Evolutionary conservation across 2,113 vertebrate genomes (phyloP).

Genomic region (Dicaeum eximium): DNA sequence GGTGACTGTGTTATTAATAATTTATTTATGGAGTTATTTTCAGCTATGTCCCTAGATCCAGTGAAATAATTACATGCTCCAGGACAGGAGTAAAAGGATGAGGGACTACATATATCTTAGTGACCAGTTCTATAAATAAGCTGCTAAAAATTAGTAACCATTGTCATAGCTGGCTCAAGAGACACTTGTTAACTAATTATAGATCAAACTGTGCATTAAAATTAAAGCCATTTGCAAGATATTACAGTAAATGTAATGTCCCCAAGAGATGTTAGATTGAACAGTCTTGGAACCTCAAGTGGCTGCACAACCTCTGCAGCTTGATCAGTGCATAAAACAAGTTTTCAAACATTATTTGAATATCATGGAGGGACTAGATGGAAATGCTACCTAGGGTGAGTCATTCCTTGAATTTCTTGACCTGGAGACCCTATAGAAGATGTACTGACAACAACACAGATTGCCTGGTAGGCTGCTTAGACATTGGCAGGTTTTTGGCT

Average conservation of each 20-base stretch:
- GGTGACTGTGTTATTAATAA: background rate
- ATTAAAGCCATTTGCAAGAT: constrained; percentile 29
- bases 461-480: background rate
- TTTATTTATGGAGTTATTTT: constrained; percentile 1
- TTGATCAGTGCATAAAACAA: background rate
- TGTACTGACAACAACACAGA: background rate
- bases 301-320: background rate
- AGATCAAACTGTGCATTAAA: constrained; percentile 20
- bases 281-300: background rate
- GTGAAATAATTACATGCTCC: background rate
- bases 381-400: background rate
- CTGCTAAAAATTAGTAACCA: constrained; percentile 21
- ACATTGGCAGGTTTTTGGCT: background rate
- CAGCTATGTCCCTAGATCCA: background rate
- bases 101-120: constrained; percentile 23
- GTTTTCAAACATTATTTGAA: background rate
- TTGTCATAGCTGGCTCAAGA: constrained; percentile 4
- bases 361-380: background rate
- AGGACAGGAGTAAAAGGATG: constrained; percentile 1
- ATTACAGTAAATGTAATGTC: background rate
- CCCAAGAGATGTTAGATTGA: background rate
- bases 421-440: background rate
- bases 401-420: background rate
- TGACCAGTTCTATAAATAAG: constrained; percentile 48
- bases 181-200: constrained; percentile 37